Conservation (phyloP, 2,113 vertebrate genomes). For the Rhineura floridana region DNA sequence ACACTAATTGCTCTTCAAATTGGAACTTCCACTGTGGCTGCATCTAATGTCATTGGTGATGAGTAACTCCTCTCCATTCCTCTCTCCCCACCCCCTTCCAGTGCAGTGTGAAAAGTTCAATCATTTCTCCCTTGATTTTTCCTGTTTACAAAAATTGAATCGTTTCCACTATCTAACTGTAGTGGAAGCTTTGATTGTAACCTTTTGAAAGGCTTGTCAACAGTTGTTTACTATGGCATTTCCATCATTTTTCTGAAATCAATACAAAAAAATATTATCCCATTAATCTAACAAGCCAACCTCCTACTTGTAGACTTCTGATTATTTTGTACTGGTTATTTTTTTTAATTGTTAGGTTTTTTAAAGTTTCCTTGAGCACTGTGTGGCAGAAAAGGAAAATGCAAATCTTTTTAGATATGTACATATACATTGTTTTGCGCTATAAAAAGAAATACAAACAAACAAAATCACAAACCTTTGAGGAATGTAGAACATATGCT, state of each 20-base stretch:
- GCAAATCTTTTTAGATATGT: not conserved
- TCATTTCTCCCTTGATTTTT: not conserved
- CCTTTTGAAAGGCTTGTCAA: not conserved
- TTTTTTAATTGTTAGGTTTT: not conserved
- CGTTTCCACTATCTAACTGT: not conserved
- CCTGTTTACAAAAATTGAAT: not conserved
- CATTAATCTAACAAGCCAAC: not conserved
- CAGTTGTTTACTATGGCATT: not conserved
- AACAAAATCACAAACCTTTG: constrained; percentile 84
- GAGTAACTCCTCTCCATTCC: not conserved
- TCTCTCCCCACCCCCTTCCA: too few relatives aligned
- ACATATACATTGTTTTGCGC: not conserved
- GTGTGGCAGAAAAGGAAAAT: not conserved
- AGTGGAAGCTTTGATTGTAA: not conserved
- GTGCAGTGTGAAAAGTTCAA: not conserved
- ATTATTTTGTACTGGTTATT: not conserved
- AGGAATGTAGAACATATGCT: constrained; percentile 99
- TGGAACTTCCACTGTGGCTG: not conserved
- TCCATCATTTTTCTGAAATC: not conserved
- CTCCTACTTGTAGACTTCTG: not conserved
- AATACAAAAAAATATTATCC: not conserved
- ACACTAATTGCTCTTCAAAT: not conserved
- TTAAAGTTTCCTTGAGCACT: not conserved
- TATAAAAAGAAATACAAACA: not conserved
- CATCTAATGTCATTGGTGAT: not conserved